Base-by-base conservation (phyloP, 1,140 invertebrate genomes). In the Zaprionus camerounensis region DNA sequence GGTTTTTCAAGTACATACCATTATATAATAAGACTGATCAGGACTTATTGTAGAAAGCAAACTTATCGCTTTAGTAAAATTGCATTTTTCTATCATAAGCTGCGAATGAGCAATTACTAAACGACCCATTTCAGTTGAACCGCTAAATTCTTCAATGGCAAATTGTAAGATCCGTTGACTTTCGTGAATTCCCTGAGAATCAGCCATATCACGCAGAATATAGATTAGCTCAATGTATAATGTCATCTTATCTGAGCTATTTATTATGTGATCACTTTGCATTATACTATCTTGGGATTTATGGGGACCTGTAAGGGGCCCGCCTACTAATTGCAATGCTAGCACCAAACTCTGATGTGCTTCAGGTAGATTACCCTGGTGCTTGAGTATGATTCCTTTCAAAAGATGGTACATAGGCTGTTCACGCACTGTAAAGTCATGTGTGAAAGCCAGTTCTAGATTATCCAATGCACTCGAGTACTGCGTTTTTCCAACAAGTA, bases 361-460 rank as follows among this genome's bases (percentile, higher is more conserved):
- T 62, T 96, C 96, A 44, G 96, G 94, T 5, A 95, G 92, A 78
- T 98, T 95, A 26, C 95, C 95, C 67, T 95, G 94, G 81, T 97
- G 95, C 86, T 97, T 98, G 55, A 97, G 95, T 49, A 99, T 95
- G 24, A 97, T 93, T 1, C 97, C 98, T 79, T 95, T 95, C 1
- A 98, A 95, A 51, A 98, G 94, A 93, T 99, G 97, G 92, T 98
- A 99, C 81, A 98, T 94, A 0, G 98, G 97, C 92, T 97, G 96
- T 67, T 99, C 97, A 79, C 98, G 93, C 0, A 99, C 96, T 93
- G 97, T 96, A 91, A 99, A 99, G 93, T 99, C 97, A 87, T 97
- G 96, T 85, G 97, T 98, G 1, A 99, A 93, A 67, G 96, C 98
- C 67, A 96, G 94, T 94, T 99, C 98, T 28, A 99, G 93, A 65